These are phyloP conservation scores for Genyomyrus donnyi DNA, from an alignment of 2,113 vertebrate species.

Conservation along the genomic window DNA sequence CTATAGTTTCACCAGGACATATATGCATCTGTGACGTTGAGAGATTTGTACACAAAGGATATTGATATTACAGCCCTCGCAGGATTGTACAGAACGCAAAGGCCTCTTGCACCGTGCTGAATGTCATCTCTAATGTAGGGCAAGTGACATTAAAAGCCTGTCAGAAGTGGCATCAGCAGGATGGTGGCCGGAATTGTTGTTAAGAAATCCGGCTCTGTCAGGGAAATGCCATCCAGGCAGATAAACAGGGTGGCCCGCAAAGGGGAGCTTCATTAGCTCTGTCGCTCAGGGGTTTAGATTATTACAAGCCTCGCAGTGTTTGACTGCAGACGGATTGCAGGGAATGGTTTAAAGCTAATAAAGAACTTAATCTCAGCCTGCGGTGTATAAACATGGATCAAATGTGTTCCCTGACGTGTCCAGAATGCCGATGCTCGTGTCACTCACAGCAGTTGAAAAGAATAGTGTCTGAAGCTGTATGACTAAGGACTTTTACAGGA, in stretches of 20 bases:
- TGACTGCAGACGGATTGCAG: neutral
- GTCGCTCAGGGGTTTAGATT: neutral
- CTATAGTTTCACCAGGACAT: neutral
- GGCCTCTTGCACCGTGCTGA: neutral
- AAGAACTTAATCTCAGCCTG: neutral
- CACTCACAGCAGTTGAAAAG: conserved; percentile 14
- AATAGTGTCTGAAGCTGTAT: conserved; percentile 14
- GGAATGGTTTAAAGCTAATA: neutral
- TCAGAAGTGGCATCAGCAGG: neutral
- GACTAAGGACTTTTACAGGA: conserved; percentile 20
- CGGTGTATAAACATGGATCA: neutral
- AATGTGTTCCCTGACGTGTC: neutral
- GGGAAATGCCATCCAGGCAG: neutral
- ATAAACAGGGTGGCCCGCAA: neutral
- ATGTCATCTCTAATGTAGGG: conserved; percentile 12
- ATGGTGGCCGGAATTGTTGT: too few relatives aligned
- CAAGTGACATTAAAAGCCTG: neutral
- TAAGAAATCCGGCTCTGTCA: neutral
- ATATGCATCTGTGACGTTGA: neutral
- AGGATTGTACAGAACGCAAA: neutral
- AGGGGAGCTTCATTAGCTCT: neutral
- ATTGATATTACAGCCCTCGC: neutral
- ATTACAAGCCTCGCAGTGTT: neutral
- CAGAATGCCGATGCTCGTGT: neutral
- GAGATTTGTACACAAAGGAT: neutral